Base-by-base conservation (phyloP, 2,888 invertebrate genomes). In the Ceriagrion tenellum region DNA sequence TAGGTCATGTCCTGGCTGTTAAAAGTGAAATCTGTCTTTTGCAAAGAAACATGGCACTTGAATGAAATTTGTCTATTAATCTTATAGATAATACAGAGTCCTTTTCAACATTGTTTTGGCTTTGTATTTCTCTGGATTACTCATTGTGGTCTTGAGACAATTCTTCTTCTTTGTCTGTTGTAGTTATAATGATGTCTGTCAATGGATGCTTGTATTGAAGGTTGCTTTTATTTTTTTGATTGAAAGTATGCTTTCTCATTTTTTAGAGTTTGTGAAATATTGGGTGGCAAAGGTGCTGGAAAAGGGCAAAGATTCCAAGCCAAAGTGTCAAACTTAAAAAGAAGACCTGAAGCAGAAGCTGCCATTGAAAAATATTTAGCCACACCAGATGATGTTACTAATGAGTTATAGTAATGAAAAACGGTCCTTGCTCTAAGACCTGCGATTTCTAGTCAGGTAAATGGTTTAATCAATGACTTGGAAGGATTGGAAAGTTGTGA, bases 211-310 rank as follows among this genome's bases (percentile, higher is more conserved):
- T n/a, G n/a, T n/a, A n/a, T n/a, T n/a, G n/a, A 47, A 4, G 8
- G 8, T 59, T 6, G 20, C n/a, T 69, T 69, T 26, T 69, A 2
- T n/a, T 16, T 69, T 8, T 69, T 55, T 18, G 47, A 95, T 90
- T 69, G 20, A 90, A 12, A 56, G 13, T 16, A 81, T 40, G 6
- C 55, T 6, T 30, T 35, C 26, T 35, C 35, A 55, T 95, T 95
- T 97, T 97, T 96, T 97, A 98, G 98, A 96, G 97, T 98, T 95
- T 97, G 98, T 95, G 98, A 98, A 81, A 95, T 98, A 0, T 96
- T 99, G 30, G 98, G 98, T 96, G 98, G 98, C 8, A 98, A 98
- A 97, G 99, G 99, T 18, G 98, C 98, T 59, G 98, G 98, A 90
- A 98, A 98, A 96, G 98, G 98, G 95, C 98, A 98, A 81, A 97